Evolutionary conservation across 2,113 vertebrate species (phyloP).

Genomic region (Nyctereutes procyonoides): DNA sequence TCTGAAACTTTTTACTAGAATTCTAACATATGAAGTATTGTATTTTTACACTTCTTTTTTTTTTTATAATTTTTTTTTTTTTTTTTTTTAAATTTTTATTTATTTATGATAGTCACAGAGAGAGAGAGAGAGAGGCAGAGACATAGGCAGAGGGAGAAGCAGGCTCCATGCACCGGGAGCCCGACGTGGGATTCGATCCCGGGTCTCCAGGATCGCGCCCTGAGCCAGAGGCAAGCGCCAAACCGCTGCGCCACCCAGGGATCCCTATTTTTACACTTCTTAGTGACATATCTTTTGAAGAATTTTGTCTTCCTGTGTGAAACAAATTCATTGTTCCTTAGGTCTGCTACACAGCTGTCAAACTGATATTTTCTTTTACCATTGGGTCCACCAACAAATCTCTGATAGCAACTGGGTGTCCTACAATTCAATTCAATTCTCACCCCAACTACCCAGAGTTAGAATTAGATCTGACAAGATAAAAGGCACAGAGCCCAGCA

Average conservation of each 20-base stretch:
- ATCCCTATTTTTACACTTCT: too few relatives aligned
- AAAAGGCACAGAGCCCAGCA: background rate
- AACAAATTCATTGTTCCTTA: background rate
- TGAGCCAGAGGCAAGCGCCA: too few relatives aligned
- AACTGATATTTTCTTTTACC: background rate
- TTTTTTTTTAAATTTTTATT: too few relatives aligned
- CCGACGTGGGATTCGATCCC: too few relatives aligned
- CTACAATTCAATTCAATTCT: background rate
- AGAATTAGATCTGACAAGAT: background rate
- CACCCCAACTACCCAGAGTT: background rate
- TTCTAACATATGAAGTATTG: background rate
- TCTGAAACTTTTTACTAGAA: background rate
- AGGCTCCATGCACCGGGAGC: too few relatives aligned
- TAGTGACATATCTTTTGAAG: background rate
- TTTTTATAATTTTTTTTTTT: too few relatives aligned
- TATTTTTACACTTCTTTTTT: too few relatives aligned
- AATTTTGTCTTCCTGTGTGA: background rate
- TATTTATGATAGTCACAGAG: too few relatives aligned
- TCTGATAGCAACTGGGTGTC: background rate
- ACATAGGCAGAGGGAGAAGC: too few relatives aligned
- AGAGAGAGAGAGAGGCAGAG: too few relatives aligned
- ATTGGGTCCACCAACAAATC: background rate
- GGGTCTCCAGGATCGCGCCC: too few relatives aligned
- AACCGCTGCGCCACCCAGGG: too few relatives aligned
- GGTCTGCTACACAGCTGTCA: background rate